Evolutionary conservation across 2,888 invertebrate species (phyloP), one percentile per base, ranked within the genome.

Genomic region (Serripes groenlandicus): DNA sequence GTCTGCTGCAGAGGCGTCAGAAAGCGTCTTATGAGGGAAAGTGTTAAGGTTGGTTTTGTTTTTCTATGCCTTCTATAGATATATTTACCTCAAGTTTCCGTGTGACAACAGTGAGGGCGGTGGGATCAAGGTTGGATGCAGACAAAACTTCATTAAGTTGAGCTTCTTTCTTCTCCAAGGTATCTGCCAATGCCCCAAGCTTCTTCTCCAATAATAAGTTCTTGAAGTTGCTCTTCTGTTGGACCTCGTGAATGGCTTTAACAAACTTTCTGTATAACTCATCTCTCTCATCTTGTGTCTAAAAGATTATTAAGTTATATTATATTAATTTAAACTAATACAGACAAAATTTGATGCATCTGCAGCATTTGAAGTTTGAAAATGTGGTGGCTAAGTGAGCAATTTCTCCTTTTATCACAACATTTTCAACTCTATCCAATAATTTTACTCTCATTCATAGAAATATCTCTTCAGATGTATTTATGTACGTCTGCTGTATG

Each of bases 181-280:
- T 95, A 81, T 96, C 96, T 71, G 96, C 96, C 77, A 97, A 92
- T n/a, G 96, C 96, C 58, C 95, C 95, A 32, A 97, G 95, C 93
- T 97, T 96, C 91, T 96, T 96, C 93, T 98, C 98, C 70, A 98
- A 94, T 5, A 98, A 94, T 0, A 97, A 96, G 87, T 97, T 97
- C 94, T 97, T 97, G 90, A 97, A 94, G 5, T 97, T 97, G 0
- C 97, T 97, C 93, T 97, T 97, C 94, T 98, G 97, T 93, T 98
- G 98, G 3, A 98, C 96, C 92, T 98, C 98, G 58, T 97, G 95
- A 68, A 98, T 96, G 0, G 98, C 97, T 83, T 97, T 96, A 15
- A 97, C 96, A 94, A 98, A 98, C 92, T 97, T 96, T 3, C 96
- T 94, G 92, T 97, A 97, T 30, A 98, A 94, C 73, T 97, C 97